phyloP scores from a whole-genome alignment of 2,113 vertebrate species.

The Xenopus laevis region DNA sequence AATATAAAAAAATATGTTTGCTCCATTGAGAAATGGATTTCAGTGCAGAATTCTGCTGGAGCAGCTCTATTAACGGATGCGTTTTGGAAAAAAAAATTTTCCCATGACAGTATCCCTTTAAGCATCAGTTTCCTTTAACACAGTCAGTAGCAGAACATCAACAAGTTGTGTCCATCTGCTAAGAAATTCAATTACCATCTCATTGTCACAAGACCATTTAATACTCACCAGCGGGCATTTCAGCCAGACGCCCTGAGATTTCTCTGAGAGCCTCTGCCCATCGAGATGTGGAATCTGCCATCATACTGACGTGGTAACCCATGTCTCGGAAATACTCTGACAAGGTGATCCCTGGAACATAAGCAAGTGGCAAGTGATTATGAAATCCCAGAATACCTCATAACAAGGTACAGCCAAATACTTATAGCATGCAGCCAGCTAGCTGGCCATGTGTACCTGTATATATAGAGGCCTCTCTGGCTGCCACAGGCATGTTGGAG shows the following conservation, averaged over 20 bases:
- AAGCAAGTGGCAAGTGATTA: neutral
- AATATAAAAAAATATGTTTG: too few species aligned
- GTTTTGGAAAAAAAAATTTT: too few species aligned
- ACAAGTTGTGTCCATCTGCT: neutral
- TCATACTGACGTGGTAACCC: slow-evolving; percentile 98
- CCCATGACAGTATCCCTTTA: too few species aligned
- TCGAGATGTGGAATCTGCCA: slow-evolving; percentile 96
- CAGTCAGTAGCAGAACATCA: too few species aligned
- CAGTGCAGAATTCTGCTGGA: too few species aligned
- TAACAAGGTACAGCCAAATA: neutral
- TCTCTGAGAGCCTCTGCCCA: slow-evolving; percentile 97
- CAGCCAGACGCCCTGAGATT: slow-evolving; percentile 93
- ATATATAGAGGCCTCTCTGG: slow-evolving; percentile 96
- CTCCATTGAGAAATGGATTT: too few species aligned
- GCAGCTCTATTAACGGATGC: too few species aligned
- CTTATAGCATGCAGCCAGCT: neutral
- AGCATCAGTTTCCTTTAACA: too few species aligned
- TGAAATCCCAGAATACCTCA: neutral
- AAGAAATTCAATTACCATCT: neutral
- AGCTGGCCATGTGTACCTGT: slow-evolving; percentile 75
- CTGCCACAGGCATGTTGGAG: slow-evolving; percentile 98
- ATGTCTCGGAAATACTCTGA: slow-evolving; percentile 98
- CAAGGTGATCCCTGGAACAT: slow-evolving; percentile 83
- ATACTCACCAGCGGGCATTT: slow-evolving; percentile 93
- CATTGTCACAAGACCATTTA: neutral